Conservation (phyloP, 2,888 invertebrate genomes). For the Cactoblastis cactorum region DNA sequence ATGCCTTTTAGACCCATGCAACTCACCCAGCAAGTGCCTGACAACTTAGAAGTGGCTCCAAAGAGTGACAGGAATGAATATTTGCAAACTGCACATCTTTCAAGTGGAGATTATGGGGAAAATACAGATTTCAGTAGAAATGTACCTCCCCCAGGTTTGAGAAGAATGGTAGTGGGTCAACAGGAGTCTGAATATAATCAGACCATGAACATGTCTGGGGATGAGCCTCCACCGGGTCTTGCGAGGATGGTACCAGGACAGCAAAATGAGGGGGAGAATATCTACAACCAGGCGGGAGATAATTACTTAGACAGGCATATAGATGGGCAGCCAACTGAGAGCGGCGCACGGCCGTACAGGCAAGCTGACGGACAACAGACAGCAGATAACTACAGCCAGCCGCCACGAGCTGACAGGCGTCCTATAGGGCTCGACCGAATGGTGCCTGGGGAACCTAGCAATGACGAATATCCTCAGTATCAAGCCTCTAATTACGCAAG, state of each 20-base stretch:
- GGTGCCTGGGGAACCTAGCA: constrained; percentile 82
- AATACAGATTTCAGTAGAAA: constrained; percentile 64
- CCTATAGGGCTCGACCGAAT: constrained; percentile 80
- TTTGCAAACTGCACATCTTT: constrained; percentile 86
- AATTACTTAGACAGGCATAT: constrained; percentile 66
- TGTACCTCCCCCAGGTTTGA: constrained; percentile 81
- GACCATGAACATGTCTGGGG: constrained; percentile 49
- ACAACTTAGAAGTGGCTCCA: constrained; percentile 81
- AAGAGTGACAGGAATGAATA: constrained; percentile 87
- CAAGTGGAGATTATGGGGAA: constrained; percentile 74
- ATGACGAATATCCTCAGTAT: constrained; percentile 62
- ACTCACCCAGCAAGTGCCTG: constrained; percentile 56
- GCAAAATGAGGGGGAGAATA: constrained; percentile 58
- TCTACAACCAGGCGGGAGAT: constrained; percentile 55
- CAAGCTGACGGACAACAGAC: constrained; percentile 69
- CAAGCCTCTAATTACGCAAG: constrained; percentile 53
- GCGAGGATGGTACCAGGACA: constrained; percentile 77
- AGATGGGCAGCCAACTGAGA: constrained; percentile 63
- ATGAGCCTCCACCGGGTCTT: constrained; percentile 75
- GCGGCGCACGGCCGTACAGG: constrained; percentile 52
- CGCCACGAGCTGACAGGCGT: constrained; percentile 52
- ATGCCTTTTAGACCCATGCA: constrained; percentile 41
- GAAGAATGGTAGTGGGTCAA: constrained; percentile 83
- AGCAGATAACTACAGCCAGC: constrained; percentile 51
- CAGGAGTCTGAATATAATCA: constrained; percentile 76